Evolutionary conservation across 2,888 invertebrate species (phyloP).

Genomic region (Chloromyia formosa): DNA sequence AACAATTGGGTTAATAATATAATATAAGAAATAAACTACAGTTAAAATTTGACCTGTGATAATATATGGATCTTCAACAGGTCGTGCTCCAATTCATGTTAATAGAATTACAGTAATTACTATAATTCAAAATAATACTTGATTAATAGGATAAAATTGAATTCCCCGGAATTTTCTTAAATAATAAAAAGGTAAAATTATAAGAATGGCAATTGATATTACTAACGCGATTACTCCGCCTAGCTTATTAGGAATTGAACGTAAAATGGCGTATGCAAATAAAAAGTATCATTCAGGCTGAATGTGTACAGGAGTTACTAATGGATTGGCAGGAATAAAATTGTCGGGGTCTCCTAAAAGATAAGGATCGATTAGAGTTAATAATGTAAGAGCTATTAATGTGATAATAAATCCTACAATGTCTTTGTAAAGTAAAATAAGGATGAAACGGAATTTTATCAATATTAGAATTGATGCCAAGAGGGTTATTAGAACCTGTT

Average conservation of each 20-base stretch:
- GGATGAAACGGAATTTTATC: slow-evolving; percentile 74
- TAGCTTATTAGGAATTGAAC: slow-evolving; percentile 73
- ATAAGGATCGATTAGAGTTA: slow-evolving; percentile 68
- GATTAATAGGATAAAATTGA: slow-evolving; percentile 71
- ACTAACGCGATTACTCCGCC: slow-evolving; percentile 70
- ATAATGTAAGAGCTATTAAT: slow-evolving; percentile 65
- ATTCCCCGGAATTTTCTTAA: slow-evolving; percentile 69
- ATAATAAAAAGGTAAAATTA: slow-evolving; percentile 69
- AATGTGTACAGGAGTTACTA: slow-evolving; percentile 74
- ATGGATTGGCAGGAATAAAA: slow-evolving; percentile 67
- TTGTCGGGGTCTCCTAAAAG: slow-evolving; percentile 76
- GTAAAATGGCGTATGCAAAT: slow-evolving; percentile 79
- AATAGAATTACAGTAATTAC: slow-evolving; percentile 68
- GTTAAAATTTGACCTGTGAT: slow-evolving; percentile 76
- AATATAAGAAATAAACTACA: slow-evolving; percentile 69
- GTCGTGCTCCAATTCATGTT: slow-evolving; percentile 77
- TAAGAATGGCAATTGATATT: slow-evolving; percentile 73
- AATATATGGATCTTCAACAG: slow-evolving; percentile 74
- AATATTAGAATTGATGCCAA: slow-evolving; percentile 66
- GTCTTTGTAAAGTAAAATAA: slow-evolving; percentile 70
- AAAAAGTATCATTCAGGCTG: slow-evolving; percentile 84
- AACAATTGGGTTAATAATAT: slow-evolving; percentile 66
- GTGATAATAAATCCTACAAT: slow-evolving; percentile 68
- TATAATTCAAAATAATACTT: slow-evolving; percentile 71
- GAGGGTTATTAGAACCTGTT: slow-evolving; percentile 56